Evolutionary conservation across 2,113 vertebrate genomes (phyloP).

Genomic region (Alexandromys fortis): DNA sequence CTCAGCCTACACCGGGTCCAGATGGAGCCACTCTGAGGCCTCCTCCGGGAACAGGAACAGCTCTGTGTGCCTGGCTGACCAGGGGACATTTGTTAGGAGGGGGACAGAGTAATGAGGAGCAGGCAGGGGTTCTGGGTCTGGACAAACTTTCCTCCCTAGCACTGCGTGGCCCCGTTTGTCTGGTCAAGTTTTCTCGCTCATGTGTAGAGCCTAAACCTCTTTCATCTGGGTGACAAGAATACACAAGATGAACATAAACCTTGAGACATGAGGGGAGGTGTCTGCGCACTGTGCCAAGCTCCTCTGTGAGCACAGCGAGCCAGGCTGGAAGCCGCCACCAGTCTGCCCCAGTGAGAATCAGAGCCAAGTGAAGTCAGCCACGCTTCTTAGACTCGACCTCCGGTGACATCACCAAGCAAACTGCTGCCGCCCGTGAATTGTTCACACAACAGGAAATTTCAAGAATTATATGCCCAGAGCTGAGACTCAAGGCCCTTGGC

Average conservation of each 20-base stretch:
- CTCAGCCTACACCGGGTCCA: neutral
- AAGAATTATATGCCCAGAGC: neutral
- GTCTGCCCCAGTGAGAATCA: neutral
- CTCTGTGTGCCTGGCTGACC: neutral
- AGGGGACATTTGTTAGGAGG: neutral
- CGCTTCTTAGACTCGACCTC: neutral
- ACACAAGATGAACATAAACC: neutral
- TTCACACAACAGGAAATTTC: neutral
- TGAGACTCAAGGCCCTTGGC: neutral
- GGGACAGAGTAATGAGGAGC: neutral
- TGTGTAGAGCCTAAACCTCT: neutral
- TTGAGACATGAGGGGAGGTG: neutral
- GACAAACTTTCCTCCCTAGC: neutral
- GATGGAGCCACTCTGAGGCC: neutral
- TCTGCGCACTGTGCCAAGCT: rapidly evolving
- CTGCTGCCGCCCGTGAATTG: neutral
- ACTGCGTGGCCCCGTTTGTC: neutral
- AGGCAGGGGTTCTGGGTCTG: rapidly evolving
- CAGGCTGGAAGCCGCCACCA: neutral
- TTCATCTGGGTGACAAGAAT: neutral
- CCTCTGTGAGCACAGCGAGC: rapidly evolving
- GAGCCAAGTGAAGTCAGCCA: neutral
- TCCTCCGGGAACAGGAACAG: neutral
- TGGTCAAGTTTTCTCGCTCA: neutral
- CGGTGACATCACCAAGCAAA: neutral